Conservation (phyloP, 2,113 vertebrate species). For the Neolamprologus toae region DNA sequence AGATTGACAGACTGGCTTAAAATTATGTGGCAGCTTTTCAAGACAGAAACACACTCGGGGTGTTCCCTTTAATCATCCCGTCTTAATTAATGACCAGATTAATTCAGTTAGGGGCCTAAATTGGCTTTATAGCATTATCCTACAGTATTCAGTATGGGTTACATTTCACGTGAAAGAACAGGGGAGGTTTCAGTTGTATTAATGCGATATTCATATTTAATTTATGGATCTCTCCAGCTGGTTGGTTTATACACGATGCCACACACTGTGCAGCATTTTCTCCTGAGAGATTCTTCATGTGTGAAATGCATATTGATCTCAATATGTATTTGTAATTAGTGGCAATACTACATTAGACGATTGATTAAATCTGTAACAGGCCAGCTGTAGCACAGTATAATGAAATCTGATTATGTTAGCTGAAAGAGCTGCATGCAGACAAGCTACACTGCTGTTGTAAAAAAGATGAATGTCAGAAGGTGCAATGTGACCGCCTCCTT, state of each 20-base stretch:
- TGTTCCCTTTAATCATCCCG: constrained; percentile 12
- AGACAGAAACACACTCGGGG: neutral
- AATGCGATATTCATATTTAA: constrained; percentile 24
- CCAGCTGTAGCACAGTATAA: constrained; percentile 5
- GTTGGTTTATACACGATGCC: constrained; percentile 6
- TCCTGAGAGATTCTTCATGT: neutral
- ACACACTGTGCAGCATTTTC: neutral
- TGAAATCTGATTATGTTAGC: constrained; percentile 44
- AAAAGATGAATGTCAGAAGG: constrained; percentile 13
- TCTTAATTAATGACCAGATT: constrained; percentile 49
- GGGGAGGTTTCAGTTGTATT: neutral
- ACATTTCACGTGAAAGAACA: constrained; percentile 25
- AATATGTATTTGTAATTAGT: constrained; percentile 25
- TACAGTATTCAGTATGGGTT: constrained; percentile 35
- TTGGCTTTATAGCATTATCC: constrained; percentile 27
- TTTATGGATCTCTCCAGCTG: constrained; percentile 6
- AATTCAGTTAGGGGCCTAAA: constrained; percentile 37
- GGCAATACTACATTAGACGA: constrained; percentile 30
- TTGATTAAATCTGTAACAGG: constrained; percentile 43
- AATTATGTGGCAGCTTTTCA: neutral
- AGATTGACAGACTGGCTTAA: neutral
- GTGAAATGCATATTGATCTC: constrained; percentile 46
- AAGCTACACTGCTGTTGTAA: neutral
- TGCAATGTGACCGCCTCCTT: neutral
- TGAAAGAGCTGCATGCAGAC: neutral